phyloP scores from a whole-genome alignment of 2,888 invertebrate genomes.

The Lissocephala sabroskyi region DNA sequence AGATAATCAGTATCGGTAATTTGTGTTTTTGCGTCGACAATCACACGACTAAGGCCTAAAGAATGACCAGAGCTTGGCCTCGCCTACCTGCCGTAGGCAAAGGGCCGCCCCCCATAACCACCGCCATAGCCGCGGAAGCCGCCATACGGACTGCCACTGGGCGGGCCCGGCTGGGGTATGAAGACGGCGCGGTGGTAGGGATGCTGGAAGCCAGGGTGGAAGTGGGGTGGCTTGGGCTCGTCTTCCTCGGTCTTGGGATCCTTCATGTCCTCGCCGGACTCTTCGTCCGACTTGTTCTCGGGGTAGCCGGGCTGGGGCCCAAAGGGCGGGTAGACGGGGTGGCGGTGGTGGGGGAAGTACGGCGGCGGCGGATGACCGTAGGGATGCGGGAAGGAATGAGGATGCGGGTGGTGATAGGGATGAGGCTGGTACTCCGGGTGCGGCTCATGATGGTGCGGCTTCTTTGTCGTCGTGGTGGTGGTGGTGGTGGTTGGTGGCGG shows the following conservation, averaged over 20 bases:
- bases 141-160: no score
- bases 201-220: no score
- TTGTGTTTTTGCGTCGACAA: no score
- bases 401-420: slow-evolving; percentile 3
- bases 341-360: slow-evolving; percentile 6
- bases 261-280: slow-evolving; percentile 7
- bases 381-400: slow-evolving; percentile 1
- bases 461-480: slow-evolving; percentile 16
- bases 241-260: not conserved
- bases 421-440: not conserved
- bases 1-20: no score
- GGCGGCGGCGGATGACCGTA: not conserved
- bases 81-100: no score
- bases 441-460: slow-evolving; percentile 12
- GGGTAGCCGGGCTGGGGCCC: not conserved
- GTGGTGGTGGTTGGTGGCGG: slow-evolving; percentile 9
- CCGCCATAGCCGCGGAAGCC: no score
- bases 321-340: slow-evolving; percentile 1
- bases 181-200: no score
- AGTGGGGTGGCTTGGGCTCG: not conserved
- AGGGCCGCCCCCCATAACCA: no score
- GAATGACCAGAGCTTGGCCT: no score
- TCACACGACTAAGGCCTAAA: no score
- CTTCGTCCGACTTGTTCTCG: not conserved
- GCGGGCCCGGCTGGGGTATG: no score